phyloP scores from a whole-genome alignment of 2,113 vertebrate genomes.

The Haemorhous mexicanus region DNA sequence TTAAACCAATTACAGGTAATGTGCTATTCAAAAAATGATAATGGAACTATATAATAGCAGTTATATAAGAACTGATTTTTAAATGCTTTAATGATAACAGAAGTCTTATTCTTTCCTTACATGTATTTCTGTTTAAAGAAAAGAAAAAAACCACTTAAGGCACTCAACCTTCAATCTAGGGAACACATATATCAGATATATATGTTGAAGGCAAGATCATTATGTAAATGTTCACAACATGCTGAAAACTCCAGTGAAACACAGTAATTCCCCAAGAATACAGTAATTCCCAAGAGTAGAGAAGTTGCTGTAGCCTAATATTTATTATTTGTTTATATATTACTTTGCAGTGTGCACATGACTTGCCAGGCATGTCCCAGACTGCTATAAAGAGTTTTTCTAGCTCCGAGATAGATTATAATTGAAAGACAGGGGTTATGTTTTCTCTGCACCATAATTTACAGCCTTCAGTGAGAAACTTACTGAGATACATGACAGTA shows the following conservation, averaged over 20 bases:
- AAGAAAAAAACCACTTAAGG: neutral
- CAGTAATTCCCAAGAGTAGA: neutral
- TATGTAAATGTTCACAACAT: neutral
- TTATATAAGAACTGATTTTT: conserved; percentile 9
- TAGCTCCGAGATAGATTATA: accelerated
- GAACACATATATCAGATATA: neutral
- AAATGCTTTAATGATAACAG: neutral
- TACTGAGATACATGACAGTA: neutral
- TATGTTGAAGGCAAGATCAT: neutral
- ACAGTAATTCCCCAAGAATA: neutral
- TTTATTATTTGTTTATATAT: neutral
- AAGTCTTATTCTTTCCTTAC: neutral
- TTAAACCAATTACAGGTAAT: conserved; percentile 33
- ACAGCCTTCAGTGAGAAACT: neutral
- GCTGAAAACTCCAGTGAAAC: neutral
- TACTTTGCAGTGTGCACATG: neutral
- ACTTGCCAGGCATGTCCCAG: neutral
- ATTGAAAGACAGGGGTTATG: neutral
- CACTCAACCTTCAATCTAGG: neutral
- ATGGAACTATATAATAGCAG: neutral
- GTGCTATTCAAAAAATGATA: neutral
- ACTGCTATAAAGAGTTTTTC: neutral
- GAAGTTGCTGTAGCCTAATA: neutral
- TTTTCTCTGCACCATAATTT: neutral
- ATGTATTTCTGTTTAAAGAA: neutral